phyloP scores from a whole-genome alignment of 2,797 vertebrate species.

The Galagoides demidoff region DNA sequence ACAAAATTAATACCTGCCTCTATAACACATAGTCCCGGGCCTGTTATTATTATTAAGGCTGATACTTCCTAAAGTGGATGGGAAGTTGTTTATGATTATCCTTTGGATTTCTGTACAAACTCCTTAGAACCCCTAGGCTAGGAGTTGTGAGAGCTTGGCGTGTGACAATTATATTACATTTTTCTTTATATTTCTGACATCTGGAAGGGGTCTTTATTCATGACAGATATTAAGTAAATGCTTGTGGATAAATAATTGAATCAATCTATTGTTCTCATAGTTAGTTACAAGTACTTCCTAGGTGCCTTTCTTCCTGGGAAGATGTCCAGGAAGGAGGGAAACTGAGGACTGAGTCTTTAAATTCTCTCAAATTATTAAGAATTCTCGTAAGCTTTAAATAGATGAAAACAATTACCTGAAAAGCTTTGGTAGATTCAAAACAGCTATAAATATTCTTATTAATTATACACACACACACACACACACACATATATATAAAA shows the following conservation, averaged over 20 bases:
- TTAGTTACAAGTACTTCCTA: not conserved
- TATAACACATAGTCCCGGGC: not conserved
- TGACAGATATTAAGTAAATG: not conserved
- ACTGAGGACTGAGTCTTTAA: not conserved
- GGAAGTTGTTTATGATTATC: not conserved
- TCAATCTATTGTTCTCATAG: not conserved
- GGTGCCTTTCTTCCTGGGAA: not conserved
- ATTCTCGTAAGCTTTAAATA: not conserved
- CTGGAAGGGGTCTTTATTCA: not conserved
- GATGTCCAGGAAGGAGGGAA: not conserved
- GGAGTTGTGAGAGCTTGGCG: not conserved
- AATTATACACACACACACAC: not conserved
- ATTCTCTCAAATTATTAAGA: slow-evolving; percentile 16
- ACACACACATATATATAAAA: not conserved
- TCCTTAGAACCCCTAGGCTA: not conserved
- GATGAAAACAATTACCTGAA: not conserved
- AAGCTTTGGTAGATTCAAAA: not conserved
- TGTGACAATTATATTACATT: not conserved
- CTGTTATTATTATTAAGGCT: not conserved
- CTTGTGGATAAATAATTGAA: not conserved
- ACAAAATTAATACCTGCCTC: not conserved
- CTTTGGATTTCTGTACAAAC: not conserved
- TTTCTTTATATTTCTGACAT: not conserved
- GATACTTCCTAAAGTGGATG: not conserved
- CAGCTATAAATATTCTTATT: not conserved